Evolutionary conservation across 2,797 vertebrate genomes (phyloP), one percentile per base, ranked within the genome.

Genomic region (Tenualosa ilisha): DNA sequence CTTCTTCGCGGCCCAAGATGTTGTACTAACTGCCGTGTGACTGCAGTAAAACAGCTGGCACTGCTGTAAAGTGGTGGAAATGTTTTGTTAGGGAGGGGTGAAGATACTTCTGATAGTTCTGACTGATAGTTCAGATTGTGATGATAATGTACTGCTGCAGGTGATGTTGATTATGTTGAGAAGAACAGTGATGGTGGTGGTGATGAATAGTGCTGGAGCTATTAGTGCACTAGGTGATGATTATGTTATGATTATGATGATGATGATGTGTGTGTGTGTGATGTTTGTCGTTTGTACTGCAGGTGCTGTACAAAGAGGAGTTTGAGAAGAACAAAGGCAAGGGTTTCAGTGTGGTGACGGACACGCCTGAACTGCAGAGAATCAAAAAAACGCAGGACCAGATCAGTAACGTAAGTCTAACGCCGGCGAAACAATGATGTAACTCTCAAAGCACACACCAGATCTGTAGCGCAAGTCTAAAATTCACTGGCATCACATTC

Each of bases 251-350:
- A 3, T 13, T 0, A 3, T 53, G 12, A 53, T 53, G 51, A 53
- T 12, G 12, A 53, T 53, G 11, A 15, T 1, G 51, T 13, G 12
- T 3, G 22, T 24, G 37, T 75, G 13, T 43, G 68, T 75, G 0
- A 0, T 46, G 37, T 43, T 5, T 75, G 68, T 75, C 3, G 3
- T 72, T 13, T 82, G 6, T 20, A 46, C 2, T 54, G 49, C 92
- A 99, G 98, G 97, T 98, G 13, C 96, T 97, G 88, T 99, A 99
- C 94, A 99, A 99, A 95, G 97, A 98, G 90, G 97, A 99, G 5
- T 99, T 99, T 91, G 98, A 99, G 90, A 98, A 97, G 95, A 99
- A 93, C 94, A 99, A 98, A 90, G 97, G 98, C 0, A 98, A 96
- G 86, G 97, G 97, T 0, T 99, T 97, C 95, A 98, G 97, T 4